These are phyloP conservation scores for Tenthredo notha DNA, from an alignment of 2,888 invertebrate genomes.

Conservation along the genomic window DNA sequence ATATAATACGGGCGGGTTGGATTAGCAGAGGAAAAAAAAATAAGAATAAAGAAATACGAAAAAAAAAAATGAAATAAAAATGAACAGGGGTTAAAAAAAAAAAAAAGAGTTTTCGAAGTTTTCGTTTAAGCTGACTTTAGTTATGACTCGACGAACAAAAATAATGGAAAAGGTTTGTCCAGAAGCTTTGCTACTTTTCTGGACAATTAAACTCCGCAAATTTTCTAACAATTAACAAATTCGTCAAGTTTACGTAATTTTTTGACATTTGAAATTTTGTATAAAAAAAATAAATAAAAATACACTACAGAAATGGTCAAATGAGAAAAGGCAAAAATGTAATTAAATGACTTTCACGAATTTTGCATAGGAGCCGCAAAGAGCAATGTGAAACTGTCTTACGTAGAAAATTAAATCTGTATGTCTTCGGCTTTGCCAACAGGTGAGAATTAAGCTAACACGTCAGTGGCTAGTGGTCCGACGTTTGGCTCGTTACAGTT, in stretches of 20 bases:
- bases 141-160: neutral
- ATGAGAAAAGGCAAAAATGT: neutral
- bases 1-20: neutral
- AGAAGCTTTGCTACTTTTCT: neutral
- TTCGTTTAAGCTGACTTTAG: neutral
- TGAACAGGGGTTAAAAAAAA: neutral
- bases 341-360: neutral
- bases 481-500: neutral
- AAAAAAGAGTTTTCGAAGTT: neutral
- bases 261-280: neutral
- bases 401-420: neutral
- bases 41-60: no score
- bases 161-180: neutral
- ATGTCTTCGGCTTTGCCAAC: neutral
- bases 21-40: neutral
- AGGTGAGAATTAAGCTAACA: constrained; percentile 39
- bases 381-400: neutral
- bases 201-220: neutral
- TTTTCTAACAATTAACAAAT: neutral
- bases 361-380: neutral
- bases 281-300: neutral
- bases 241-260: neutral
- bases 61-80: neutral
- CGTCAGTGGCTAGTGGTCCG: neutral
- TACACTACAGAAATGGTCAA: neutral